Evolutionary conservation across 2,888 invertebrate genomes (phyloP).

Genomic region (Amphiduros pacificus): DNA sequence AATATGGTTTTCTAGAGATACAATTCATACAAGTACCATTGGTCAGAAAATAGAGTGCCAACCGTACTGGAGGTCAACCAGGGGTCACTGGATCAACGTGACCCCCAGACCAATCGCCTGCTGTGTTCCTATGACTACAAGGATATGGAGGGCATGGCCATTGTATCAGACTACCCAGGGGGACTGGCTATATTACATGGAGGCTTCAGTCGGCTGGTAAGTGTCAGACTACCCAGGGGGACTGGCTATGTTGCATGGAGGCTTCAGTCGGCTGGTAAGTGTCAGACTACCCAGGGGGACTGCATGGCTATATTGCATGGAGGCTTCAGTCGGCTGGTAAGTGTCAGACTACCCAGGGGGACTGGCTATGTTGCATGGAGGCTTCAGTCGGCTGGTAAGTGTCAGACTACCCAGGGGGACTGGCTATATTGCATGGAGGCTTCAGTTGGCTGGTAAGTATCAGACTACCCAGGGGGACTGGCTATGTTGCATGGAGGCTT

Average conservation of each 20-base stretch:
- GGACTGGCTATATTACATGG: conserved; percentile 90
- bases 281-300: too few relatives aligned
- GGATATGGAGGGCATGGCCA: conserved; percentile 77
- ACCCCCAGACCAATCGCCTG: conserved; percentile 80
- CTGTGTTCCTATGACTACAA: conserved; percentile 84
- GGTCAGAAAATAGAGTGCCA: conserved; percentile 90
- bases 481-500: conserved; percentile 87
- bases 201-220: conserved; percentile 80
- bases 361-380: conserved; percentile 87
- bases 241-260: conserved; percentile 87
- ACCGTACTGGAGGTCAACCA: conserved; percentile 89
- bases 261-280: conserved; percentile 77
- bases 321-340: too few relatives aligned
- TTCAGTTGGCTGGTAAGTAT: conserved; percentile 77
- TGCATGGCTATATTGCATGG: too few relatives aligned
- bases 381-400: conserved; percentile 77
- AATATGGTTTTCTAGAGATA: conserved; percentile 67
- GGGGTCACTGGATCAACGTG: conserved; percentile 87
- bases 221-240: conserved; percentile 85
- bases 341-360: conserved; percentile 85
- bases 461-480: conserved; percentile 92
- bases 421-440: conserved; percentile 87
- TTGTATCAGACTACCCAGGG: conserved; percentile 79
- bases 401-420: conserved; percentile 83
- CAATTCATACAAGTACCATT: conserved; percentile 92